A percentile compares a stretch with the other conserved stretches of the same genome.
phyloP scores from a whole-genome alignment of 2,113 vertebrate species.

The Aplodontia rufa region DNA sequence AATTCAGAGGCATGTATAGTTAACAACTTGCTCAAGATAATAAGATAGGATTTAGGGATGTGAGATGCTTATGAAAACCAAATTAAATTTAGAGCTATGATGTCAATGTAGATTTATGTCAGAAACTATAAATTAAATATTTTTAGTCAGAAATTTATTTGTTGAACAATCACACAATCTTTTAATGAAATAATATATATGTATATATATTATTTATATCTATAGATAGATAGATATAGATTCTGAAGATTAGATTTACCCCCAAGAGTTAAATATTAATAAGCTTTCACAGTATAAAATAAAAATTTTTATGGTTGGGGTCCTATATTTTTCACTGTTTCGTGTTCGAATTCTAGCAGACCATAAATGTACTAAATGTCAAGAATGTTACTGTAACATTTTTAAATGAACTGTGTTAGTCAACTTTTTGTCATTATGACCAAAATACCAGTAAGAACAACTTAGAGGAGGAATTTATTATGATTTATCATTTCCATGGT shows the following conservation, averaged over 20 bases:
- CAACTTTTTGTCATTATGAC: too few species aligned
- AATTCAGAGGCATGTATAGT: background rate
- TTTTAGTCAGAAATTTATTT: too few species aligned
- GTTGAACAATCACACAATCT: too few species aligned
- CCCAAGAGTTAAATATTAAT: too few species aligned
- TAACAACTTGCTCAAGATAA: background rate
- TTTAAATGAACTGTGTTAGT: background rate
- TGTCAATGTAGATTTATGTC: background rate
- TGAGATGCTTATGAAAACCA: background rate
- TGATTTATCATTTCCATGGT: too few species aligned
- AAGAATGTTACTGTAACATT: background rate
- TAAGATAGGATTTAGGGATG: background rate
- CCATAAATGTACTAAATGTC: background rate
- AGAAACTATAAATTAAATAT: conserved; percentile 4
- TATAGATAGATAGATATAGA: too few species aligned
- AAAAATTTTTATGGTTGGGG: background rate
- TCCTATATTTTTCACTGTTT: background rate
- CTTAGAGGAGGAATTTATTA: too few species aligned
- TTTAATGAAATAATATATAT: too few species aligned
- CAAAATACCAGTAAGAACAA: too few species aligned
- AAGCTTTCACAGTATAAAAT: background rate
- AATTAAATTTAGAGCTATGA: background rate
- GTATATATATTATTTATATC: too few species aligned
- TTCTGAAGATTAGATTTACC: too few species aligned
- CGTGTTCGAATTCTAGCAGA: background rate